Percentiles rank a stretch among this genome's conserved stretches.
Evolutionary conservation across 2,797 vertebrate genomes (phyloP).

Genomic region (Pseudotriccus pelzelni): DNA sequence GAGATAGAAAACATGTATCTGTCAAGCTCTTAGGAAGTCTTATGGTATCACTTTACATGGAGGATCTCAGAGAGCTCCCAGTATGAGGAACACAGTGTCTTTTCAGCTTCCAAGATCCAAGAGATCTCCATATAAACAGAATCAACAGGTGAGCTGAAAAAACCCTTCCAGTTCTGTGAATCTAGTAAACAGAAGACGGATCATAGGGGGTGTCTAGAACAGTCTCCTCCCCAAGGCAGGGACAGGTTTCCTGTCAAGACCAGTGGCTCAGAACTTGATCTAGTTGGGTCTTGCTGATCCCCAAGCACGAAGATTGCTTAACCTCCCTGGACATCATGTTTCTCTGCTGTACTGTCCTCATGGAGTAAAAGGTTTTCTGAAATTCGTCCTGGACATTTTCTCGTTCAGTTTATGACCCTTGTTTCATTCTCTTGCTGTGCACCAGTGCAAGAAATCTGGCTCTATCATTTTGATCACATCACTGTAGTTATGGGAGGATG

Average conservation of each 20-base stretch:
- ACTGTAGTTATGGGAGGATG: background rate
- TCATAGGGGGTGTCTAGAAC: rapidly evolving
- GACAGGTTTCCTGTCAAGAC: background rate
- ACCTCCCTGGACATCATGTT: background rate
- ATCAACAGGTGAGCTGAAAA: background rate
- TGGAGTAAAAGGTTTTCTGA: background rate
- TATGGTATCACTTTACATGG: background rate
- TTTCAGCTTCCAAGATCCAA: background rate
- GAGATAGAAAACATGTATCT: background rate
- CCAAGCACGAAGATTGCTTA: background rate
- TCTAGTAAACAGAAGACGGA: background rate
- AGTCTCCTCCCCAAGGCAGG: background rate
- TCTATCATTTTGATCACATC: background rate
- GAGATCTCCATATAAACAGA: background rate
- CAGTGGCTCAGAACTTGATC: background rate
- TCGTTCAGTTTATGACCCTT: background rate
- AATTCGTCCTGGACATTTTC: background rate
- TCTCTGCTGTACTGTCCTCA: background rate
- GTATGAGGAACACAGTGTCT: background rate
- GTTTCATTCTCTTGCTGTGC: background rate
- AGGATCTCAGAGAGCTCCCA: background rate
- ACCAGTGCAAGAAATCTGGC: background rate
- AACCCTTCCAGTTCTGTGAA: background rate
- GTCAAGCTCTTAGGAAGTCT: background rate
- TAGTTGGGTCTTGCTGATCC: background rate